These are phyloP conservation scores for Drosophila algonquin DNA, from an alignment of 2,888 invertebrate genomes.

Conservation along the genomic window DNA sequence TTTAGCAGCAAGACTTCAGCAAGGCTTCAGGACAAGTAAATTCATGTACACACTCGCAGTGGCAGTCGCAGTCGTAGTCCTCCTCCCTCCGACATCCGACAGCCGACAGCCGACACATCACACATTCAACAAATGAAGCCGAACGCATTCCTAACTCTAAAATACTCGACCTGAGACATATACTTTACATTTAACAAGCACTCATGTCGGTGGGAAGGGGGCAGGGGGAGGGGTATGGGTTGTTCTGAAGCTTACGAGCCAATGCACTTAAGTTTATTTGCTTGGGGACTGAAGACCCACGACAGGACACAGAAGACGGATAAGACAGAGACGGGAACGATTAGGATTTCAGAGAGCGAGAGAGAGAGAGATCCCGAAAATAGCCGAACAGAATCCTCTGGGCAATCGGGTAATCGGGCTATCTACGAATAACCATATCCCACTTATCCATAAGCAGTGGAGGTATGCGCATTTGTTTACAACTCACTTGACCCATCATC, in stretches of 20 bases:
- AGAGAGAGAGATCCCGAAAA: constrained; percentile 23
- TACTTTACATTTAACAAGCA: constrained; percentile 65
- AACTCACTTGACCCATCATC: constrained; percentile 69
- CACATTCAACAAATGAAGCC: constrained; percentile 28
- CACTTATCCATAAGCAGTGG: constrained; percentile 35
- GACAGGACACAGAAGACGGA: no score
- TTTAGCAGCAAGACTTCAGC: constrained; percentile 13
- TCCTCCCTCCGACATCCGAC: background rate
- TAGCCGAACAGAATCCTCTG: constrained; percentile 19
- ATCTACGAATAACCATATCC: constrained; percentile 6
- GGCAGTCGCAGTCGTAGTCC: background rate
- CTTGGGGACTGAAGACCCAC: constrained; percentile 57
- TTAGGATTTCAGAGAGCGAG: background rate
- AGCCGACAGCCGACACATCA: background rate
- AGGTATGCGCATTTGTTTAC: constrained; percentile 60
- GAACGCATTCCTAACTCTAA: constrained; percentile 24
- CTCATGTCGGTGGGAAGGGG: constrained; percentile 28
- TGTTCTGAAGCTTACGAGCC: constrained; percentile 38
- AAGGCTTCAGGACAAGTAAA: background rate
- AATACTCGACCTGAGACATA: constrained; percentile 20
- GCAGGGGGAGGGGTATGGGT: background rate
- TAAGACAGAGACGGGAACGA: background rate
- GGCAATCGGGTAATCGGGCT: constrained; percentile 24
- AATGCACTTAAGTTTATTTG: constrained; percentile 73
- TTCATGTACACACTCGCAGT: background rate